phyloP scores from a whole-genome alignment of 2,888 invertebrate genomes.

The Apoda limacodes region DNA sequence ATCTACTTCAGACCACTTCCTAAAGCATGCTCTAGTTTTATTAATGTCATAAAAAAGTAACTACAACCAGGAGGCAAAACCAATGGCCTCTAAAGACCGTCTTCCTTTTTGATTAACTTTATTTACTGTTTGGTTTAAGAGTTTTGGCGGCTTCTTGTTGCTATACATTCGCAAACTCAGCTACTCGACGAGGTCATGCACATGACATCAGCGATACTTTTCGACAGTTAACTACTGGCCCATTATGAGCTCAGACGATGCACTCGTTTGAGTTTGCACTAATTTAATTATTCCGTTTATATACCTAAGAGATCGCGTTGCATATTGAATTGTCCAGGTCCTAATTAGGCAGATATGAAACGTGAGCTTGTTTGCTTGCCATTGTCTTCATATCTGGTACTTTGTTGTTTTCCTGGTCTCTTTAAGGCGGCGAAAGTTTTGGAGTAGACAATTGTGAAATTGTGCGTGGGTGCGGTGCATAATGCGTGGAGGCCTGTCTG shows the following conservation, averaged over 20 bases:
- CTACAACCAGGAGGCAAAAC: too few species aligned
- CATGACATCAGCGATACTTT: slow-evolving; percentile 18
- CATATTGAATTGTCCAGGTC: slow-evolving; percentile 58
- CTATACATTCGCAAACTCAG: slow-evolving; percentile 8
- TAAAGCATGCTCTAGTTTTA: slow-evolving; percentile 1
- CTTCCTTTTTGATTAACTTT: too few species aligned
- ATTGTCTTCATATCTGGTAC: slow-evolving; percentile 38
- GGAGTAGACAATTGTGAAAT: slow-evolving; percentile 58
- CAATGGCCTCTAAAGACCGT: too few species aligned
- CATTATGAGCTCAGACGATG: too few species aligned
- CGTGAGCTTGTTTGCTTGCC: slow-evolving; percentile 51
- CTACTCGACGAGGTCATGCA: slow-evolving; percentile 3
- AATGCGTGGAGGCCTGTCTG: slow-evolving; percentile 54
- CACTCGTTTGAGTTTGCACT: slow-evolving; percentile 45
- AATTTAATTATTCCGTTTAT: slow-evolving; percentile 64
- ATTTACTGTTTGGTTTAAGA: too few species aligned
- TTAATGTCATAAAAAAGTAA: too few species aligned
- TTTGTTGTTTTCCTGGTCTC: slow-evolving; percentile 44
- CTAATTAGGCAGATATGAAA: slow-evolving; percentile 62
- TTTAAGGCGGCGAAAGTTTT: slow-evolving; percentile 65
- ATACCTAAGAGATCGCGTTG: slow-evolving; percentile 54
- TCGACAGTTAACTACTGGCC: slow-evolving; percentile 25
- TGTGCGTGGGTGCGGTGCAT: slow-evolving; percentile 58
- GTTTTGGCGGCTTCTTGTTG: slow-evolving; percentile 6
- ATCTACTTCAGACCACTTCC: slow-evolving; percentile 2